Base-by-base conservation (phyloP, 2,113 vertebrate genomes). In the Myrmecobius fasciatus region DNA sequence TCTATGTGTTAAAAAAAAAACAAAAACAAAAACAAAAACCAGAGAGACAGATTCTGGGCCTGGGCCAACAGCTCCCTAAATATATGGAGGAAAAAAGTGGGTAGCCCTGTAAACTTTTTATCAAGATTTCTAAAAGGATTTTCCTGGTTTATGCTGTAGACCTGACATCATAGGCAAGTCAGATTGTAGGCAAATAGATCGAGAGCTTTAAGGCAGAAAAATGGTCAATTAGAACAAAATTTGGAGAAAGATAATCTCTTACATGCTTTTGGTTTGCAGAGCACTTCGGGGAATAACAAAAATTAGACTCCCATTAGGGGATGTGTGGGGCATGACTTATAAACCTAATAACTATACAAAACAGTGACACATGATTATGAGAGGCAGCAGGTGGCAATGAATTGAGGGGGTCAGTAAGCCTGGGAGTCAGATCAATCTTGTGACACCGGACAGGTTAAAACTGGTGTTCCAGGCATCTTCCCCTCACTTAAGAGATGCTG, bases 21-120 rank as follows among this genome's bases (percentile, higher is more conserved):
- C 9, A 0, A 10, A 51, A 10, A 51, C 8, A 9, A 10, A 51
- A 10, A 0, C 5, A 43, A 9, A 10, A 51, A 10, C 9, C 5
- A 43, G n/a, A 83, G n/a, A 43, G 60, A 4, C 67, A 83, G 67
- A 1, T 20, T 5, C 67, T 83, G 2, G n/a, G 67, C 67, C n/a
- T 8, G 17, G 2, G n/a, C 20, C 67, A 83, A 43, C 6, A 83
- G n/a, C 20, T 83, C 67, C 67, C 20, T 83, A 83, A 43, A 43
- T 43, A 83, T 43, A 43, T 24, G 43, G 67, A 7, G 17, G 20
- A 0, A 8, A 83, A 53, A 83, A 24, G 67, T 43, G 67, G 67
- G 36, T 20, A 53, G 36, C 60, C 12, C 60, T 75, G 31, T 75
- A 75, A 75, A n/a, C 12, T 20, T 75, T 6, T n/a, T 67, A 20